phyloP scores from a whole-genome alignment of 30 jellyfish, hydroid and myxozoan species.

The Cassiopea andromeda region DNA sequence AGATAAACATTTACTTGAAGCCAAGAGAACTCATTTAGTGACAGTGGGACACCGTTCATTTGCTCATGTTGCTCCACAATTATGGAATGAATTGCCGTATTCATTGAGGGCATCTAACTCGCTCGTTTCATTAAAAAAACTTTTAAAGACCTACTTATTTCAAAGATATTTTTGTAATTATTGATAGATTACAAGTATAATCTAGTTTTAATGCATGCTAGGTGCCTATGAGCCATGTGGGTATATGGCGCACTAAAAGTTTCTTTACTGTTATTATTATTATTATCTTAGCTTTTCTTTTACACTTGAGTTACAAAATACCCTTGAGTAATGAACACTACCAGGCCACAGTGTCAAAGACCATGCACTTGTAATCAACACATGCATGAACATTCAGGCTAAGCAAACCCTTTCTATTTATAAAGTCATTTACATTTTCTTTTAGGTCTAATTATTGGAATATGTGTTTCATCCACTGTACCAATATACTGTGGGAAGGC shows the following conservation, averaged over 20 bases:
- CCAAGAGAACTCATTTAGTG: too few species aligned
- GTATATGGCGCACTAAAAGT: background rate
- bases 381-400: slow-evolving; percentile 62
- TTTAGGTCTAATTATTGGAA: slow-evolving; percentile 24
- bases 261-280: background rate
- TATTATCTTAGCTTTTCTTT: background rate
- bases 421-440: slow-evolving; percentile 25
- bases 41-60: too few species aligned
- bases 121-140: too few species aligned
- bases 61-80: too few species aligned
- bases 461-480: slow-evolving; percentile 59
- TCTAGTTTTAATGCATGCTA: too few species aligned
- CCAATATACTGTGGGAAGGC: slow-evolving; percentile 73
- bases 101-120: too few species aligned
- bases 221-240: background rate
- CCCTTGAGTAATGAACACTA: slow-evolving; percentile 60
- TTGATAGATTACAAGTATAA: too few species aligned
- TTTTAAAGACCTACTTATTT: too few species aligned
- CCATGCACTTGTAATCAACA: slow-evolving; percentile 19
- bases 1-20: too few species aligned
- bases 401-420: slow-evolving; percentile 36
- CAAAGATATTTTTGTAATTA: too few species aligned
- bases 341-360: slow-evolving; percentile 57
- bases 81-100: too few species aligned
- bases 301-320: slow-evolving; percentile 15